phyloP scores from a whole-genome alignment of 2,888 invertebrate species.

The Metallyticus violacea region DNA sequence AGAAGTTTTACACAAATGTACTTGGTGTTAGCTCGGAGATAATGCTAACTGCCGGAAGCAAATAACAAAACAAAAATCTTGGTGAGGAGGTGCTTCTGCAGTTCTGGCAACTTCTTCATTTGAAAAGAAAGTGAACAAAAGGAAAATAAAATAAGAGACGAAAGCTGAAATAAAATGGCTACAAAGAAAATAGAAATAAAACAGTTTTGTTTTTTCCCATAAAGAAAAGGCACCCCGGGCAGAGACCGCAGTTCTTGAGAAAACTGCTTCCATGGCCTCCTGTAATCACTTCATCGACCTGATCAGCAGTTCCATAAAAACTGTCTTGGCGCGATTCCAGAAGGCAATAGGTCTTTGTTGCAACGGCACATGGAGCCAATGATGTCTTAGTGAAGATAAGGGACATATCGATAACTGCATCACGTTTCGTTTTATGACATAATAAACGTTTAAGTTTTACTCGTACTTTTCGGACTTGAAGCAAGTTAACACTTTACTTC shows the following conservation, averaged over 20 bases:
- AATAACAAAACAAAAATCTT: not conserved
- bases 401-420: not conserved
- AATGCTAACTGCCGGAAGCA: not conserved
- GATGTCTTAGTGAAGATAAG: not conserved
- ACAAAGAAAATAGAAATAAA: not conserved
- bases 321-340: not conserved
- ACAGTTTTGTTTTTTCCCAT: not conserved
- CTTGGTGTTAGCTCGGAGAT: not conserved
- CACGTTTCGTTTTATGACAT: not conserved
- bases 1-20: not conserved
- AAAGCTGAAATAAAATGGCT: not conserved
- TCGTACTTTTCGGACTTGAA: not conserved
- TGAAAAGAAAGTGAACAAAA: not conserved
- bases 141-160: too few species aligned
- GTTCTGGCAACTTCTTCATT: not conserved
- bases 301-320: not conserved
- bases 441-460: not conserved
- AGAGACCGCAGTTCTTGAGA: not conserved
- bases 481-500: too few species aligned
- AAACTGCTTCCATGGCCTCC: not conserved
- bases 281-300: not conserved
- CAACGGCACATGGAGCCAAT: not conserved
- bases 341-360: not conserved
- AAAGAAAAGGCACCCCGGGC: not conserved
- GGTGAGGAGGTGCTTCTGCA: not conserved